Percentiles rank a stretch among this genome's conserved stretches.
These are phyloP conservation scores for Mallotus villosus DNA, from an alignment of 2,797 vertebrate genomes.

Conservation along the genomic window DNA sequence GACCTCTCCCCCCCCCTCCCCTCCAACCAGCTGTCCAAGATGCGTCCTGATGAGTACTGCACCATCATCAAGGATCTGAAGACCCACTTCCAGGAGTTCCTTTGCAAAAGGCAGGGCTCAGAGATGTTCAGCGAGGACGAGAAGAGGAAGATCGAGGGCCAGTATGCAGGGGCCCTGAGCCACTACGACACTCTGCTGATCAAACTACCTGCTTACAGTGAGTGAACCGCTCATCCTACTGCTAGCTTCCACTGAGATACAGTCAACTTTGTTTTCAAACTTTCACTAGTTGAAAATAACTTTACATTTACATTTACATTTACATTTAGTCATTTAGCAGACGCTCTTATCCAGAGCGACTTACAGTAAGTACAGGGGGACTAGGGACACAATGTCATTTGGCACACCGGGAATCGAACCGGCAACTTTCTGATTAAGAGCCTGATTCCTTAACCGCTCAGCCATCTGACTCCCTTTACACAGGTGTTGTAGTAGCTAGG, in stretches of 20 bases:
- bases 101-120: slow-evolving; percentile 83
- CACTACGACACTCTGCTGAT: slow-evolving; percentile 87
- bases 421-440: too few relatives aligned
- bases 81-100: slow-evolving; percentile 91
- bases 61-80: slow-evolving; percentile 87
- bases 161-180: slow-evolving; percentile 83
- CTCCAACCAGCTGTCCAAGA: slow-evolving; percentile 84
- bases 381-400: too few relatives aligned
- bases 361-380: too few relatives aligned
- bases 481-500: too few relatives aligned
- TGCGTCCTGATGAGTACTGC: slow-evolving; percentile 93
- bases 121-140: slow-evolving; percentile 91
- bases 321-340: too few relatives aligned
- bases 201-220: slow-evolving; percentile 72
- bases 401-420: too few relatives aligned
- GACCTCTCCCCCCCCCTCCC: background rate
- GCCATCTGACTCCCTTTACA: too few relatives aligned
- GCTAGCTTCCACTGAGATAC: background rate
- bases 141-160: slow-evolving; percentile 80
- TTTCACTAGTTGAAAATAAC: too few relatives aligned
- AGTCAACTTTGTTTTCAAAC: too few relatives aligned
- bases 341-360: too few relatives aligned
- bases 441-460: too few relatives aligned
- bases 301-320: too few relatives aligned
- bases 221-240: slow-evolving; percentile 34